Evolutionary conservation across 2,797 vertebrate species (phyloP), one percentile per base, ranked within the genome.

Genomic region (Danionella dracula): DNA sequence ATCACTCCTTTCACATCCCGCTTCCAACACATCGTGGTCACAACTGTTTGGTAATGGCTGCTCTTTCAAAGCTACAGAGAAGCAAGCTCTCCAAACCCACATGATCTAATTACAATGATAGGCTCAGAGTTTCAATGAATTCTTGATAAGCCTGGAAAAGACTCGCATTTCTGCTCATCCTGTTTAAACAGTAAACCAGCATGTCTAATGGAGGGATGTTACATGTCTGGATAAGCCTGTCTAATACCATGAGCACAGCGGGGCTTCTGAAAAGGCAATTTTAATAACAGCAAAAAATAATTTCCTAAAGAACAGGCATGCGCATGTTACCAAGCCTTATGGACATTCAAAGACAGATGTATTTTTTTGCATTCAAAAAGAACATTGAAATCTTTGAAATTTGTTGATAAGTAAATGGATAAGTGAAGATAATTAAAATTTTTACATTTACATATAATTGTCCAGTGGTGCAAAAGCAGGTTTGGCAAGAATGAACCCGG

Each of bases 21-120:
- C 12, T 34, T 55, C 54, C 38, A 76, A 45, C 48, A 44, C 35
- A 56, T 32, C 13, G 60, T 56, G 41, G 29, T 48, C 63, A 54
- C 49, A 53, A 71, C 64, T 49, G 20, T 48, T 51, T 61, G 44
- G 35, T 73, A 76, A 76, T 70, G 58, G 50, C 58, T 70, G 46
- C 59, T 66, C 56, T 44, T 72, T 58, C 35, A 66, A 17, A 15
- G 19, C 69, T 57, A 44, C 49, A 72, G 44, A 68, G 56, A 76
- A 54, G 37, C 27, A 44, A 19, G 51, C 45, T 57, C 27, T 45
- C 29, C 23, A 49, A 50, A 49, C 50, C 42, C 31, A 66, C 51
- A 66, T 2, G 34, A 40, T 46, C 42, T 51, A 68, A 58, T 76
- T 60, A 71, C 53, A 68, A 65, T 70, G 23, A 27, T 55, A 64